These are phyloP conservation scores for Lymantria dispar DNA, from an alignment of 2,888 invertebrate species.

Conservation along the genomic window DNA sequence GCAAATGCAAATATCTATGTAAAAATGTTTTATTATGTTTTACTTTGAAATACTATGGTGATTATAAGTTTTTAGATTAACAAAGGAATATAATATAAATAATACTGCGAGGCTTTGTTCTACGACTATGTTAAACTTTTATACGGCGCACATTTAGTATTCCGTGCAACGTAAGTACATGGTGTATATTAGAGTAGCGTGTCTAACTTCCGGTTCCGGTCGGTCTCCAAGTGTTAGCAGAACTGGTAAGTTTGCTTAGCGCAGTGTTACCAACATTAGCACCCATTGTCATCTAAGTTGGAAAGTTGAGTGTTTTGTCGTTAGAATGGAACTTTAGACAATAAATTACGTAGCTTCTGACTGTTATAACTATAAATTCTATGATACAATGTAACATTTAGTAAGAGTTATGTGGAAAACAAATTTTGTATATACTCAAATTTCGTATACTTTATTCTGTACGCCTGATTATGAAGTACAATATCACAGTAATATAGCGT, in stretches of 20 bases:
- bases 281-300: slow-evolving; percentile 32
- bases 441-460: too few species aligned
- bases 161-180: slow-evolving; percentile 14
- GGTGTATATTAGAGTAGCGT: slow-evolving; percentile 26
- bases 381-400: background rate
- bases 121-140: too few species aligned
- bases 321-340: slow-evolving; percentile 9
- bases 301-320: slow-evolving; percentile 14
- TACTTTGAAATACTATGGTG: too few species aligned
- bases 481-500: too few species aligned
- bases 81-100: too few species aligned
- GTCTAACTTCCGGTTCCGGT: slow-evolving; percentile 44
- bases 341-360: slow-evolving; percentile 5
- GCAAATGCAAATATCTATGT: too few species aligned
- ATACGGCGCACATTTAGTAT: background rate
- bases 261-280: slow-evolving; percentile 42
- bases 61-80: too few species aligned
- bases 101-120: too few species aligned
- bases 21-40: too few species aligned
- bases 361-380: background rate
- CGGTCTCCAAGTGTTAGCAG: slow-evolving; percentile 39
- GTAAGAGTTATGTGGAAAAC: too few species aligned
- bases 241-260: slow-evolving; percentile 47
- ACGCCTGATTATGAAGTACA: too few species aligned
- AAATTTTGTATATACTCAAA: too few species aligned